These are phyloP conservation scores for Cyprinodon variegatus DNA, from an alignment of 2,113 vertebrate genomes.

Conservation along the genomic window DNA sequence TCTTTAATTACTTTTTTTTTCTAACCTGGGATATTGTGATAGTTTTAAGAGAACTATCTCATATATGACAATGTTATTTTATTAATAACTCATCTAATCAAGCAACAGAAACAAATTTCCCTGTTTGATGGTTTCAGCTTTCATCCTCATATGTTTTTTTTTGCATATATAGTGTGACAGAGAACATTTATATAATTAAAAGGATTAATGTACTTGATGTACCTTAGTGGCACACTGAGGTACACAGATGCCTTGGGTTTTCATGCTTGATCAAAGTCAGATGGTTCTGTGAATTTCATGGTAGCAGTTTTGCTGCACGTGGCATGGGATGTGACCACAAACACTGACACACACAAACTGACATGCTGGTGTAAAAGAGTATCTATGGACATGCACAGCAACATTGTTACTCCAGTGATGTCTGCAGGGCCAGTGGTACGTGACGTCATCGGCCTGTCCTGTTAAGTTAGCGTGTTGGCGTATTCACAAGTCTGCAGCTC, in stretches of 20 bases:
- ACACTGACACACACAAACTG: constrained; percentile 31
- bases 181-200: not conserved
- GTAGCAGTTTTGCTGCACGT: constrained; percentile 51
- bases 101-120: not conserved
- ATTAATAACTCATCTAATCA: not conserved
- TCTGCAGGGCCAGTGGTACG: constrained; percentile 62
- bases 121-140: not conserved
- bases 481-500: constrained; percentile 71
- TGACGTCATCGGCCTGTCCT: constrained; percentile 81
- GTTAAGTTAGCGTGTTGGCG: constrained; percentile 73
- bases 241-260: constrained; percentile 49
- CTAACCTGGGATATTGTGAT: not conserved
- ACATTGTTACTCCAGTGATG: constrained; percentile 66
- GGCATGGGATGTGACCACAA: constrained; percentile 60
- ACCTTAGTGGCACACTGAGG: constrained; percentile 4
- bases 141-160: not conserved
- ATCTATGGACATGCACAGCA: constrained; percentile 24
- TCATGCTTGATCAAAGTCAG: constrained; percentile 36
- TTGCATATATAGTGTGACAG: not conserved
- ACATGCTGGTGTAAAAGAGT: constrained; percentile 21
- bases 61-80: not conserved
- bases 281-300: constrained; percentile 31
- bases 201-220: not conserved
- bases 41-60: not conserved
- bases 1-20: no score